A percentile compares a stretch with the other conserved stretches of the same genome.
Evolutionary conservation across 2,888 invertebrate species (phyloP).

Genomic region (Rhagonycha fulva): DNA sequence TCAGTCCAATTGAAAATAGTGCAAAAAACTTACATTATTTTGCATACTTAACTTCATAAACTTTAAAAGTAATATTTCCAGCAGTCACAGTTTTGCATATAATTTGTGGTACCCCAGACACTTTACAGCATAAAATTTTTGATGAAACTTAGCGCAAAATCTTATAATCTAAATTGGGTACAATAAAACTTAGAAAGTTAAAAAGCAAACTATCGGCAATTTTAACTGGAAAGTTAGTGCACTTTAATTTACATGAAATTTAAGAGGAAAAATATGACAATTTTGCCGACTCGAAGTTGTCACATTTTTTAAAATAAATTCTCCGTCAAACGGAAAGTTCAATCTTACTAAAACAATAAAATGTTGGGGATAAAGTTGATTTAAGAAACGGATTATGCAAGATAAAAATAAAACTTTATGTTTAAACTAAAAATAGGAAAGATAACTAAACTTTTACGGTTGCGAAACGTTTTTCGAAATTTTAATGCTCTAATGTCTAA

Average conservation of each 20-base stretch:
- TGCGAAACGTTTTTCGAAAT: not conserved
- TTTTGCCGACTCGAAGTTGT: not conserved
- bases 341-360: not conserved
- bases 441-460: constrained; percentile 1
- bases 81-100: not conserved
- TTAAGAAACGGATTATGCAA: not conserved
- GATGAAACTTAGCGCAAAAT: not conserved
- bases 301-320: not conserved
- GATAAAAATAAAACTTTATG: not conserved
- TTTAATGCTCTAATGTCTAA: not conserved
- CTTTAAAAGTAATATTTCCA: not conserved
- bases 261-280: not conserved
- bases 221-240: not conserved
- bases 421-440: not conserved
- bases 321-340: not conserved
- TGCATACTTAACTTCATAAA: not conserved
- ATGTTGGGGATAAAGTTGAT: not conserved
- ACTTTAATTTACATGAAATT: constrained; percentile 3
- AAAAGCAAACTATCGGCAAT: not conserved
- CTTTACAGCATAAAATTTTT: not conserved
- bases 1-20: not conserved
- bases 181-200: not conserved
- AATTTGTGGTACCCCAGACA: constrained; percentile 2
- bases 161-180: constrained; percentile 1
- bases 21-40: not conserved